A percentile compares a stretch with the other conserved stretches of the same genome.
These are phyloP conservation scores for Lamellibrachia columna DNA, from an alignment of 2,888 invertebrate genomes.

Conservation along the genomic window DNA sequence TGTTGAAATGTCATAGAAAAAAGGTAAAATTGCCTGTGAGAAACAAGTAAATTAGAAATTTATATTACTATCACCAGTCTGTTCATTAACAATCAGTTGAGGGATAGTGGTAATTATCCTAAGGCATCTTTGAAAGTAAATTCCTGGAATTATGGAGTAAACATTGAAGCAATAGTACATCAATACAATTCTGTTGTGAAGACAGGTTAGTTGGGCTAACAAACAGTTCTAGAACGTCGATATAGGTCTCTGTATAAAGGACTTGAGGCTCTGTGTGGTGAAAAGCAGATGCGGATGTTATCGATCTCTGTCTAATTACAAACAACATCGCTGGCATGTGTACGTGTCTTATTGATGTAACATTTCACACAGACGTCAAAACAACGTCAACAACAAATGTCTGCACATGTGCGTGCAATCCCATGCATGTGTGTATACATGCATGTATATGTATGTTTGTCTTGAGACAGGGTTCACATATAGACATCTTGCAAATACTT, in stretches of 20 bases:
- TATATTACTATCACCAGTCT: too few species aligned
- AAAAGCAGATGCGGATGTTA: neutral
- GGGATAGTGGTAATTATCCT: neutral
- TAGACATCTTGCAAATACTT: neutral
- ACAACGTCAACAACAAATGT: neutral
- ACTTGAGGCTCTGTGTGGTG: neutral
- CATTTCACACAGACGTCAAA: neutral
- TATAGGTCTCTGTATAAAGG: neutral
- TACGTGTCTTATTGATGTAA: neutral
- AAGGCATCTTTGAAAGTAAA: neutral
- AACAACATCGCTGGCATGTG: neutral
- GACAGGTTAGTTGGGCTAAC: neutral
- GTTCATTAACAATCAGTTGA: too few species aligned
- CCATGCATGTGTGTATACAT: neutral
- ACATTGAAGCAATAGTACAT: neutral
- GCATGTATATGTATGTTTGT: neutral
- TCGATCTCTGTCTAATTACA: neutral
- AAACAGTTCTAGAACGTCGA: neutral
- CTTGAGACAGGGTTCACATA: neutral
- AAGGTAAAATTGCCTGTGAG: too few species aligned
- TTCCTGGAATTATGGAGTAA: neutral
- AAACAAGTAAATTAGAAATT: too few species aligned
- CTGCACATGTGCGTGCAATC: neutral
- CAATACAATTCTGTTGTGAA: neutral
- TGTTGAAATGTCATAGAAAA: too few species aligned